Conservation (phyloP, 2,113 vertebrate genomes). For the Leptocoma aspasia region DNA sequence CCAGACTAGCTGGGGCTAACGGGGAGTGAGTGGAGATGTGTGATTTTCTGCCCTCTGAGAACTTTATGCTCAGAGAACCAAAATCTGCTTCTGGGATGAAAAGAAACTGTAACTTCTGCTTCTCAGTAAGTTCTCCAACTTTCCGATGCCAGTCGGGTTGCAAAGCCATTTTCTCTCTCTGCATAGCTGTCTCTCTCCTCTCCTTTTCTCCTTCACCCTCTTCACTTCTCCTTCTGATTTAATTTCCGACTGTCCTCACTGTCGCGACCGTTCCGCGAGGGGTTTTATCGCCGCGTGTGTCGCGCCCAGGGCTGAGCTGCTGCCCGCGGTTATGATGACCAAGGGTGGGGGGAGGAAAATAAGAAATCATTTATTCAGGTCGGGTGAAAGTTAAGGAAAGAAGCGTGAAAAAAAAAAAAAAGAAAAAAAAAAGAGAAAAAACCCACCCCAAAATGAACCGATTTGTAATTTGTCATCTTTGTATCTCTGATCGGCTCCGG, state of each 20-base stretch:
- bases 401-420: accelerated
- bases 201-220: background rate
- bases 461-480: slow-evolving; percentile 44
- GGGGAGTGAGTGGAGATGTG: slow-evolving; percentile 44
- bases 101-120: slow-evolving; percentile 69
- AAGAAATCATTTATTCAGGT: background rate
- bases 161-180: slow-evolving; percentile 35
- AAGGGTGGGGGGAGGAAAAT: background rate
- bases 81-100: slow-evolving; percentile 60
- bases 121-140: slow-evolving; percentile 76
- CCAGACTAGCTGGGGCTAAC: slow-evolving; percentile 59
- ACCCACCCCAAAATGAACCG: background rate
- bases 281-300: background rate
- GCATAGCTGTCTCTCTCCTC: background rate
- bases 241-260: background rate
- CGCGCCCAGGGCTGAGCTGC: slow-evolving; percentile 10
- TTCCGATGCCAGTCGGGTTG: slow-evolving; percentile 37
- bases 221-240: background rate
- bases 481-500: slow-evolving; percentile 5
- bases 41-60: slow-evolving; percentile 51
- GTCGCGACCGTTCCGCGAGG: background rate
- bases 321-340: background rate
- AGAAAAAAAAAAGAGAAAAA: background rate
- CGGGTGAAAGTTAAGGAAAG: slow-evolving; percentile 8
- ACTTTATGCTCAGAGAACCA: slow-evolving; percentile 47